phyloP scores from a whole-genome alignment of 2,113 vertebrate genomes.

The Triplophysa dalaica region DNA sequence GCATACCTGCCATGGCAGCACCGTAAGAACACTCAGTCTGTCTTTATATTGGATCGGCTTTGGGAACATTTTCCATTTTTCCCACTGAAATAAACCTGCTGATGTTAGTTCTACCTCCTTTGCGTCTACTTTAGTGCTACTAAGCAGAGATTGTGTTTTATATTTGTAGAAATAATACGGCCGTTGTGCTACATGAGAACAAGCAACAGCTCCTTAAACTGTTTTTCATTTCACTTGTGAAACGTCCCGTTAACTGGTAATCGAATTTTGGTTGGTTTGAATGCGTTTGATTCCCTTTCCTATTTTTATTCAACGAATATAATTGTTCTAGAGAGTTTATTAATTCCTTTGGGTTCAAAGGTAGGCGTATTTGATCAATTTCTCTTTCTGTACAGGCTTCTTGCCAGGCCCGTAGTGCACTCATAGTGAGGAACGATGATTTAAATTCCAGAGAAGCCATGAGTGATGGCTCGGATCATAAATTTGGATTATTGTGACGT shows the following conservation, averaged over 20 bases:
- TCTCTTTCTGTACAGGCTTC: conserved; percentile 35
- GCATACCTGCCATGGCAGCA: conserved; percentile 36
- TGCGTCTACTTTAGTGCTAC: background rate
- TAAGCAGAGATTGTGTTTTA: background rate
- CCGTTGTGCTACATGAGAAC: too few relatives aligned
- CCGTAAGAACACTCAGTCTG: conserved; percentile 43
- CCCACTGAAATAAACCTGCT: background rate
- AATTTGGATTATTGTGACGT: conserved; percentile 65
- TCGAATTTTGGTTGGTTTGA: too few relatives aligned
- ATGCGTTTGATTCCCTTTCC: too few relatives aligned
- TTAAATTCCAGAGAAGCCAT: conserved; percentile 29
- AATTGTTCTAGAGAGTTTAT: too few relatives aligned
- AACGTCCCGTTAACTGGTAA: too few relatives aligned
- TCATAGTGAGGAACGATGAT: conserved; percentile 24
- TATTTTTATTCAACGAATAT: too few relatives aligned
- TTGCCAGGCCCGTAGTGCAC: conserved; percentile 21
- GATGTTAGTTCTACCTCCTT: background rate
- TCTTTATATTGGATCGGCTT: conserved; percentile 34
- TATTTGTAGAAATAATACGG: too few relatives aligned
- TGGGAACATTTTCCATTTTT: conserved; percentile 23
- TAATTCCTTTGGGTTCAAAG: too few relatives aligned
- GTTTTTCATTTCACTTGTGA: too few relatives aligned
- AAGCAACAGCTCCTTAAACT: too few relatives aligned
- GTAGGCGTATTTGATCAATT: background rate
- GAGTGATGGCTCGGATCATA: conserved; percentile 35